Evolutionary conservation across 2,797 vertebrate genomes (phyloP).

Genomic region (Bucorvus abyssinicus): DNA sequence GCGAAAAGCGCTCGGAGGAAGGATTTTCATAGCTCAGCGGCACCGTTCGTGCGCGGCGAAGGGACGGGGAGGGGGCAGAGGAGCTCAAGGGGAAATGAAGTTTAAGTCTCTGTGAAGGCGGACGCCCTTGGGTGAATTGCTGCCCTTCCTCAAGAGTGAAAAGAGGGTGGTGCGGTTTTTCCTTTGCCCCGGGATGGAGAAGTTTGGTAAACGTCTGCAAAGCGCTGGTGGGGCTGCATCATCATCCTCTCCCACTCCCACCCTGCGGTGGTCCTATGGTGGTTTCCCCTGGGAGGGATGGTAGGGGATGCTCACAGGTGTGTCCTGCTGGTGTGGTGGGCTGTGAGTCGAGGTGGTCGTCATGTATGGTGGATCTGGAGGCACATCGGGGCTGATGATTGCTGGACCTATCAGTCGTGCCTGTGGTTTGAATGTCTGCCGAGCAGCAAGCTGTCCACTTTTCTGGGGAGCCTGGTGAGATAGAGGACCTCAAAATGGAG

Average conservation of each 20-base stretch:
- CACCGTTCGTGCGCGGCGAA: slow-evolving; percentile 44
- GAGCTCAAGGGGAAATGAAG: neutral
- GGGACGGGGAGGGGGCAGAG: neutral
- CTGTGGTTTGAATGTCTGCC: neutral
- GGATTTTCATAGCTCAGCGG: slow-evolving; percentile 56
- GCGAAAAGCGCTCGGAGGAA: slow-evolving; percentile 71
- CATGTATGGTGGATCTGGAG: rapidly evolving
- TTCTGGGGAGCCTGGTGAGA: neutral
- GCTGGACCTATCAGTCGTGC: rapidly evolving
- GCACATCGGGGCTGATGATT: rapidly evolving
- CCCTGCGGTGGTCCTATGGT: rapidly evolving
- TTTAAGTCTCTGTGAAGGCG: neutral
- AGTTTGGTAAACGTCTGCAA: neutral
- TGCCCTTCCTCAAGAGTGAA: neutral
- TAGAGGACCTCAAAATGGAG: neutral
- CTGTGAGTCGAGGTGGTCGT: neutral
- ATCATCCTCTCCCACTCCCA: neutral
- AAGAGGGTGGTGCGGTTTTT: neutral
- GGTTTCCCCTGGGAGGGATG: neutral
- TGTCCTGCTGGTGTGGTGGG: rapidly evolving
- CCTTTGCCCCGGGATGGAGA: neutral
- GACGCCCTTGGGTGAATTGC: neutral
- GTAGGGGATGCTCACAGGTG: rapidly evolving
- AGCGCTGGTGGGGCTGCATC: neutral
- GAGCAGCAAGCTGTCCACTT: neutral